Conservation (phyloP, 2,888 invertebrate genomes). For the Amiota communis region DNA sequence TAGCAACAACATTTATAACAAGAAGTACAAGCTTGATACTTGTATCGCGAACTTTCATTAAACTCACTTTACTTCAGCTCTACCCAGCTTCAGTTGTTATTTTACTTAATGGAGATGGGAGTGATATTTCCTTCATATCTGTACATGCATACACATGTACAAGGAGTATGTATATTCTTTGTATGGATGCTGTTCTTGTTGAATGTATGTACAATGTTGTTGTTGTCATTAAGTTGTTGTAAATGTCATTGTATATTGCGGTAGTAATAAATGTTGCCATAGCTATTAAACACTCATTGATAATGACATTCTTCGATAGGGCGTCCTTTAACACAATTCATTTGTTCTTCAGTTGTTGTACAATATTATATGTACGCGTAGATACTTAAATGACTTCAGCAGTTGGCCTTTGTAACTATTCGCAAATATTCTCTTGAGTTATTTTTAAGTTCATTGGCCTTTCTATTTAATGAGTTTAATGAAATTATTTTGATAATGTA, state of each 20-base stretch:
- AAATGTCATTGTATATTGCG: neutral
- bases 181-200: neutral
- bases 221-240: conserved; percentile 19
- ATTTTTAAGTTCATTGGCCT: conserved; percentile 17
- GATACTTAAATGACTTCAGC: neutral
- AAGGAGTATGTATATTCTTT: neutral
- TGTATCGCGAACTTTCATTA: neutral
- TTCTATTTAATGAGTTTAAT: neutral
- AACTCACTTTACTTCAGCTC: neutral
- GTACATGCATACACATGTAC: neutral
- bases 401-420: conserved; percentile 7
- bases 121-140: neutral
- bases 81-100: neutral
- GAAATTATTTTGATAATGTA: neutral
- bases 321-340: neutral
- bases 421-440: neutral
- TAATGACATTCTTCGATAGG: conserved; percentile 10
- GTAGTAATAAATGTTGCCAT: conserved; percentile 30
- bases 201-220: conserved; percentile 12
- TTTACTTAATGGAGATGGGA: conserved; percentile 3
- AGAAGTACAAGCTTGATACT: neutral
- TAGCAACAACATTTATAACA: neutral
- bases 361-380: neutral
- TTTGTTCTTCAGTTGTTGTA: neutral
- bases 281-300: conserved; percentile 31